Conservation (phyloP, 2,888 invertebrate species). For the Dione vanillae region DNA sequence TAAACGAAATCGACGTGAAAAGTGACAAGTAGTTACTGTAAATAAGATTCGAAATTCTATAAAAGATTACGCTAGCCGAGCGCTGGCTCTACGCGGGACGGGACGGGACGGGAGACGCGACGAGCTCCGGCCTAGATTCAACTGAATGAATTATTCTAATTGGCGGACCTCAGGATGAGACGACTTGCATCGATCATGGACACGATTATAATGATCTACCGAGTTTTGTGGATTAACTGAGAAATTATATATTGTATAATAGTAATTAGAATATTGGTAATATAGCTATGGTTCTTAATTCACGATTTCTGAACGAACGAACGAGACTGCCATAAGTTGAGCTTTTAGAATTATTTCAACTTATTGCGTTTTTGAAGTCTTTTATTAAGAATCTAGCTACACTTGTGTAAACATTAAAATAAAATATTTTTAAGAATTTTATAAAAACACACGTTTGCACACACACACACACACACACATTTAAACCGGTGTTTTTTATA, state of each 20-base stretch:
- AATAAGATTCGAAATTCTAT: constrained; percentile 23
- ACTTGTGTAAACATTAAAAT: too few species aligned
- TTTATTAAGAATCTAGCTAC: too few species aligned
- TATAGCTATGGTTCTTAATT: background rate
- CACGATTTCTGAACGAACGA: background rate
- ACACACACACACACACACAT: too few species aligned
- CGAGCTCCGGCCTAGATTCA: constrained; percentile 51
- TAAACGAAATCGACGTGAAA: constrained; percentile 10
- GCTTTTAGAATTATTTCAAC: too few species aligned
- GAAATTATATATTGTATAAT: too few species aligned
- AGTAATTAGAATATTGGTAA: too few species aligned
- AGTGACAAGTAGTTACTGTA: constrained; percentile 32
- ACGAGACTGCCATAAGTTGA: too few species aligned
- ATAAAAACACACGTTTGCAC: too few species aligned
- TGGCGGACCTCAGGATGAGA: constrained; percentile 38
- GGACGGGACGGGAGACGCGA: constrained; percentile 23
- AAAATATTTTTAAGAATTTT: too few species aligned
- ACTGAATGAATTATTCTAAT: constrained; percentile 55
- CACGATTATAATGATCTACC: constrained; percentile 13
- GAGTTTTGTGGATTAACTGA: background rate
- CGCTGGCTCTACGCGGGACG: constrained; percentile 15
- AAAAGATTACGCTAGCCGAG: background rate
- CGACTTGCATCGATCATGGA: constrained; percentile 28
- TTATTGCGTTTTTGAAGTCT: too few species aligned
- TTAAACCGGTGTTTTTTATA: background rate